phyloP scores from a whole-genome alignment of 2,797 vertebrate genomes.

The Glyptemys insculpta region DNA sequence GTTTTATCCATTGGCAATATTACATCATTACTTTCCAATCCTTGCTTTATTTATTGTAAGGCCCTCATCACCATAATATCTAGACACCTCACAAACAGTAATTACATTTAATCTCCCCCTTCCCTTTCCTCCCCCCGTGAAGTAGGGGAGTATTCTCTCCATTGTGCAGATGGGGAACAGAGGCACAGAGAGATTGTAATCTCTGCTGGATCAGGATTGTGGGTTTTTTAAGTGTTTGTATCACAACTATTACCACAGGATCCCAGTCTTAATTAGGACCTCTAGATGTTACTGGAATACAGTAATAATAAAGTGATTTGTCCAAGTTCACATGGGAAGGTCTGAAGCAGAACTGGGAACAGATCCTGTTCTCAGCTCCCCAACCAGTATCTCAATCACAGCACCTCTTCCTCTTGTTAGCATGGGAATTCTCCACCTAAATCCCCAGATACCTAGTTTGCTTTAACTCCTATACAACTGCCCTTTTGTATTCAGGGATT shows the following conservation, averaged over 20 bases:
- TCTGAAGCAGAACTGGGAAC: background rate
- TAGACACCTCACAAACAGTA: background rate
- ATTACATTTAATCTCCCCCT: background rate
- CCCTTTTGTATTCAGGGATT: background rate
- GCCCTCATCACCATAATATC: conserved; percentile 24
- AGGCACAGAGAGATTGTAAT: conserved; percentile 64
- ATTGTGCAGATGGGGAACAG: conserved; percentile 58
- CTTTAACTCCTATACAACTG: background rate
- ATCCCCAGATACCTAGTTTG: rapidly evolving
- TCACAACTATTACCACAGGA: conserved; percentile 60
- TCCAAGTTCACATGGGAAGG: background rate
- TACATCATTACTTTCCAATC: background rate
- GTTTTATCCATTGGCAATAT: background rate
- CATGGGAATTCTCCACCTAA: background rate
- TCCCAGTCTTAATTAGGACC: conserved; percentile 67
- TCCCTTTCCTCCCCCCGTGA: background rate
- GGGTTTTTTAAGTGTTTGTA: conserved; percentile 70
- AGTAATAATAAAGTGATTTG: conserved; percentile 60
- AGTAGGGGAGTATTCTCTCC: conserved; percentile 8
- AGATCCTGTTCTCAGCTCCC: conserved; percentile 22
- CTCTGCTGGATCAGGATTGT: conserved; percentile 65
- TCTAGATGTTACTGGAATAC: conserved; percentile 40
- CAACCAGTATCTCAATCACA: background rate
- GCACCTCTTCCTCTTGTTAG: background rate
- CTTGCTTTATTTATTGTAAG: conserved; percentile 46